Base-by-base conservation (phyloP, 2,888 invertebrate species). In the Yponomeuta malinellus region DNA sequence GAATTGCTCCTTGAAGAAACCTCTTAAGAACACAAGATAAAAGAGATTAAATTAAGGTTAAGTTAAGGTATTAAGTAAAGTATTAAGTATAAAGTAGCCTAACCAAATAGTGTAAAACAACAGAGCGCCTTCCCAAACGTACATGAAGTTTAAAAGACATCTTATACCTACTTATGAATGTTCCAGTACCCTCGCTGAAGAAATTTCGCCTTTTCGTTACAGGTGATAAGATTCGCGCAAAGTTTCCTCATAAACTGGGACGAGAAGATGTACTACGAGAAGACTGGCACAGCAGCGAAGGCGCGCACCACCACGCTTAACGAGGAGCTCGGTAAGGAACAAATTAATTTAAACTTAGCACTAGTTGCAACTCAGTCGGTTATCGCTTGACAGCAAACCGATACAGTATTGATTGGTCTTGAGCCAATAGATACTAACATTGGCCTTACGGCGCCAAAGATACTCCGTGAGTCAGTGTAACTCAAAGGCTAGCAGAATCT, bases 181-280 rank as follows among this genome's bases (percentile, higher is more conserved):
- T 33, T 33, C 33, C 5, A 5, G 3, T 33, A 5, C 52, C 12
- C 52, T 59, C 5, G 15, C 52, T 59, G 12, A 59, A 59, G 15
- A 15, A 59, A 59, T 15, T 15, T 15, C 52, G 52, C 52, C 52
- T 59, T 59, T 59, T 2, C 15, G 52, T 81, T 95, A 33, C 94
- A 98, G 94, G 96, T 99, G 74, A 99, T 99, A 86, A 96, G 99
- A 82, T 98, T 99, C 88, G 97, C 96, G 81, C 99, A 99, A 93
- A 99, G 99, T 92, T 97, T 98, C 92, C 96, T 98, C 84, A 99
- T 99, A 83, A 99, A 99, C 93, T 99, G 98, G 98, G 99, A 99
- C 92, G 96, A 97, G 83, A 96, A 98, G 91, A 99, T 99, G 99
- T 98, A 96, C 91, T 96, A 98, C 87, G 96, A 96, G 77, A 96